Conservation (phyloP, 2,113 vertebrate genomes). For the Cynoglossus semilaevis region DNA sequence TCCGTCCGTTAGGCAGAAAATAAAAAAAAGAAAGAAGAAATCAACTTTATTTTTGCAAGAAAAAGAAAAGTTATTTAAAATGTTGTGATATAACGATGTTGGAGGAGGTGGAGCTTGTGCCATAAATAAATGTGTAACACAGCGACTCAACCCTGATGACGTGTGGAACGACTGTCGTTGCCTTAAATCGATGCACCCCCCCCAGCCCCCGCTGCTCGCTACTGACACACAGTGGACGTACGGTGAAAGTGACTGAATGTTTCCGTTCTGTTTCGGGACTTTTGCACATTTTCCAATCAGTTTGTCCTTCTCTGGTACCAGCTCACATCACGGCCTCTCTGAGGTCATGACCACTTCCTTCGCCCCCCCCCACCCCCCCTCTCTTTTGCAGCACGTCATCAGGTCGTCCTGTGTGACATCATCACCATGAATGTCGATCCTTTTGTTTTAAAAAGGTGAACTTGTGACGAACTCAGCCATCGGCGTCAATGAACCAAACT, state of each 20-base stretch:
- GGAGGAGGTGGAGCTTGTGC: slow-evolving; percentile 50
- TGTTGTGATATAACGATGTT: slow-evolving; percentile 31
- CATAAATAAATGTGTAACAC: slow-evolving; percentile 45
- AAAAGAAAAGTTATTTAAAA: slow-evolving; percentile 78
- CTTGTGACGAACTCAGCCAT: slow-evolving; percentile 69
- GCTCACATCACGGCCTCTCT: slow-evolving; percentile 9
- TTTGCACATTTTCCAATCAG: slow-evolving; percentile 56
- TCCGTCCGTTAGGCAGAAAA: slow-evolving; percentile 40
- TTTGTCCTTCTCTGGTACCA: slow-evolving; percentile 38
- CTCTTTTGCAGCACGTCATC: neutral
- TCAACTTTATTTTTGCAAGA: slow-evolving; percentile 87
- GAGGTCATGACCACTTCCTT: slow-evolving; percentile 5
- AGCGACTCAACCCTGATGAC: slow-evolving; percentile 36
- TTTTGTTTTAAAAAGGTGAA: slow-evolving; percentile 95
- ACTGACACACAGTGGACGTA: slow-evolving; percentile 40
- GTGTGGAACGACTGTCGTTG: slow-evolving; percentile 63
- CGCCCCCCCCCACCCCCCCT: slow-evolving; percentile 6
- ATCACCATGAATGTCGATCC: slow-evolving; percentile 66
- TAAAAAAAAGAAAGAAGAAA: slow-evolving; percentile 23
- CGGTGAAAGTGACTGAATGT: slow-evolving; percentile 63
- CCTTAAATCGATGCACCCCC: slow-evolving; percentile 72
- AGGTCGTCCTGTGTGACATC: neutral
- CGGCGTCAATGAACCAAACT: slow-evolving; percentile 81
- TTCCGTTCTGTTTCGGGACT: slow-evolving; percentile 8
- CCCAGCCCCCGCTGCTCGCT: no score